These are phyloP conservation scores for Coelopa frigida DNA, from an alignment of 1,140 invertebrate species.

Conservation along the genomic window DNA sequence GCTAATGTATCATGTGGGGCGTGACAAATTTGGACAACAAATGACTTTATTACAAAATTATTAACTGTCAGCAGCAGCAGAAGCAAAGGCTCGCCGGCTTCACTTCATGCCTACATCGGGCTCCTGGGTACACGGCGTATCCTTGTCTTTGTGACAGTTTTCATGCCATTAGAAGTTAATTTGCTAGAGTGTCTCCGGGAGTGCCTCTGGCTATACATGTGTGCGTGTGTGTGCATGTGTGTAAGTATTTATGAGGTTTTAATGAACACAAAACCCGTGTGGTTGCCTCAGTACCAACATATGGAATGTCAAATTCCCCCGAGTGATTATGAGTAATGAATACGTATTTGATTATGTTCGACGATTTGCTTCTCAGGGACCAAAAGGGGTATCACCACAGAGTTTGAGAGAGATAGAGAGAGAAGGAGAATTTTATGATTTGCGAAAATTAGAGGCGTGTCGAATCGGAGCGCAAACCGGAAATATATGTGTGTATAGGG, in stretches of 20 bases:
- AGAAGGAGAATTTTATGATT: too few relatives aligned
- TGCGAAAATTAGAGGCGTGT: slow-evolving; percentile 6
- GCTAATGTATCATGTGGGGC: too few relatives aligned
- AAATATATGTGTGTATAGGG: too few relatives aligned
- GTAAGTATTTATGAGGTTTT: slow-evolving; percentile 6
- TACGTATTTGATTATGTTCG: neutral
- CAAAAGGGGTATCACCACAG: too few relatives aligned
- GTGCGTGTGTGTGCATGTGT: neutral
- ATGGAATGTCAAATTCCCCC: neutral
- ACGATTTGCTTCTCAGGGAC: too few relatives aligned
- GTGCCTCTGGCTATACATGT: neutral
- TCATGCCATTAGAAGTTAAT: too few relatives aligned
- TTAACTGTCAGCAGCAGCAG: slow-evolving; percentile 5
- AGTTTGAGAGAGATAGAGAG: too few relatives aligned
- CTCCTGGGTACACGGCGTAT: too few relatives aligned
- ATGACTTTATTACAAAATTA: slow-evolving; percentile 12
- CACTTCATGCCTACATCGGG: too few relatives aligned
- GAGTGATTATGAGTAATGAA: slow-evolving; percentile 6
- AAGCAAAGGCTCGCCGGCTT: too few relatives aligned
- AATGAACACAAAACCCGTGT: slow-evolving; percentile 1
- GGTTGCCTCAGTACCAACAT: neutral
- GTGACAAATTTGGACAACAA: neutral
- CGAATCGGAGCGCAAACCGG: too few relatives aligned
- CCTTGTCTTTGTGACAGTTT: too few relatives aligned
- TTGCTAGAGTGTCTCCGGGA: neutral